A percentile compares a stretch with the other conserved stretches of the same genome.
Conservation (phyloP, 92 coral and sea anemone genomes). For the Nematostella vectensis region DNA sequence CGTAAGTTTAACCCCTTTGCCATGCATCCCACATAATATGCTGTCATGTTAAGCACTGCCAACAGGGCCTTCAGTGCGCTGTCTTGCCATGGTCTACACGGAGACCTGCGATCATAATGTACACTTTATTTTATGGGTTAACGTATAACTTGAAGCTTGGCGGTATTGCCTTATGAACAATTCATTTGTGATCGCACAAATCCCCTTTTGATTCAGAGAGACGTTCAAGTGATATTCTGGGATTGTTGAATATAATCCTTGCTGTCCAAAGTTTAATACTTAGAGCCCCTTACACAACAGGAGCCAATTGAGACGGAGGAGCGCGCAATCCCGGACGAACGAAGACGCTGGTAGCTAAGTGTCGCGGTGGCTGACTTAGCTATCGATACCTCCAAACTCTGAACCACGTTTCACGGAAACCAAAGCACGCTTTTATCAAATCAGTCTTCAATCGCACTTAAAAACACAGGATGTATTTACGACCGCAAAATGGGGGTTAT, state of each 20-base stretch:
- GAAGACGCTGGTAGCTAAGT: too few species aligned
- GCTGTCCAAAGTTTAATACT: neutral
- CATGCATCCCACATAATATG: neutral
- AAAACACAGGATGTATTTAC: too few species aligned
- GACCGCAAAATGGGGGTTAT: neutral
- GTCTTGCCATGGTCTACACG: too few species aligned
- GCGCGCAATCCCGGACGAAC: too few species aligned
- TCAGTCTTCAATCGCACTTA: too few species aligned
- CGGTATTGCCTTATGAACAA: neutral
- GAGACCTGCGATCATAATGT: constrained; percentile 17
- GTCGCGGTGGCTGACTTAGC: too few species aligned
- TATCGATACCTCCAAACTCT: too few species aligned
- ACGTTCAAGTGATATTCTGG: constrained; percentile 3
- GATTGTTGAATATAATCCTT: neutral
- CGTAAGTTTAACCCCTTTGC: constrained; percentile 12
- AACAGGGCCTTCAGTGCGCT: too few species aligned
- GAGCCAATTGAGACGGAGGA: constrained; percentile 1
- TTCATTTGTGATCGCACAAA: neutral
- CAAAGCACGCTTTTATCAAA: too few species aligned
- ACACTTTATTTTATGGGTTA: constrained; percentile 19
- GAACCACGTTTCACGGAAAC: too few species aligned
- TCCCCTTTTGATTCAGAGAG: neutral
- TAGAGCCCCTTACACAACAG: neutral
- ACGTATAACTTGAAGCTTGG: constrained; percentile 20
- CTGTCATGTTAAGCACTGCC: too few species aligned